A percentile compares a stretch with the other conserved stretches of the same genome.
Evolutionary conservation across 2,888 invertebrate genomes (phyloP).

Genomic region (Trichacis sp.): DNA sequence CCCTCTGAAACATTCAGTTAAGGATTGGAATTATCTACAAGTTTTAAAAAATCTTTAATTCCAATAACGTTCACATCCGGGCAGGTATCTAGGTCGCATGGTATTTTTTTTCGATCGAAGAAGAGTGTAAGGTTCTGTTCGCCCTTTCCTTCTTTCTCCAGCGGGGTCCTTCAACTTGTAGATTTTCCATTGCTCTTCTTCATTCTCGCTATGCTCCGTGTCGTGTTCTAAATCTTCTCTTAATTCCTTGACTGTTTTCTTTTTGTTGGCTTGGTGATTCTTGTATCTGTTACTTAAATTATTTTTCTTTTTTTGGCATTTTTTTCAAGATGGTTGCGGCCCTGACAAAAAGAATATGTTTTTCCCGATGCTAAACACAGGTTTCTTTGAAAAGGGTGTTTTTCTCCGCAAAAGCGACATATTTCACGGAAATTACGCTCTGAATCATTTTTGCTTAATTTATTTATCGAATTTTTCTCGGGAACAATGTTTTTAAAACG

Average conservation of each 20-base stretch:
- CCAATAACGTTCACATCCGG: conserved; percentile 13
- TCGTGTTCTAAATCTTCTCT: background rate
- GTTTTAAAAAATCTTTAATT: background rate
- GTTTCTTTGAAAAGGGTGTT: conserved; percentile 7
- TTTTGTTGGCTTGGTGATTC: no score
- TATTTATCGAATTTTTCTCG: conserved; percentile 5
- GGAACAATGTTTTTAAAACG: background rate
- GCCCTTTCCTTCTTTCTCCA: conserved; percentile 5
- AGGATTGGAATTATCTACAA: background rate
- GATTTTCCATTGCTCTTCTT: background rate
- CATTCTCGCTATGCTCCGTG: background rate
- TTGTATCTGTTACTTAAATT: background rate
- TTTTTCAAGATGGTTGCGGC: conserved; percentile 4
- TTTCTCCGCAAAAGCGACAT: conserved; percentile 10
- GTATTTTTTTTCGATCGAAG: background rate
- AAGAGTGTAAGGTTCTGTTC: background rate
- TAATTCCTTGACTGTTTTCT: background rate
- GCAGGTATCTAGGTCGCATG: conserved; percentile 14
- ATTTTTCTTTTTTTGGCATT: conserved; percentile 13
- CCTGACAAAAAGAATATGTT: conserved; percentile 3
- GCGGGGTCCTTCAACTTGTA: background rate
- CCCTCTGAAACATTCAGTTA: background rate
- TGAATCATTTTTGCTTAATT: background rate
- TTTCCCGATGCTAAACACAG: conserved; percentile 11
- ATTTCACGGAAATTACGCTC: background rate